Percentiles rank a stretch among this genome's conserved stretches.
Conservation (phyloP, 2,888 invertebrate species). For the Macropis europaea region DNA sequence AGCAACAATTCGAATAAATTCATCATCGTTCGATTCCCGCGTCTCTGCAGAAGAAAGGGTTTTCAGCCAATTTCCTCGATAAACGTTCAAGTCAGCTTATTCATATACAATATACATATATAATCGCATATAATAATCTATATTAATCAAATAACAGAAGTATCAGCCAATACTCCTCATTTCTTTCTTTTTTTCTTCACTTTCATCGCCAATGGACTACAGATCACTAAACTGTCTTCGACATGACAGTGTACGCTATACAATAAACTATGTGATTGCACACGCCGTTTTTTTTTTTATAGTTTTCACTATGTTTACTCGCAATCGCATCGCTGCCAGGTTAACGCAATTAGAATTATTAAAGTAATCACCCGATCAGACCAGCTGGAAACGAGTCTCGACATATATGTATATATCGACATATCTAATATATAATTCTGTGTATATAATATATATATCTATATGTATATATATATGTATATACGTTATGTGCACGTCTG, state of each 20-base stretch:
- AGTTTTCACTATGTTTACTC: constrained; percentile 18
- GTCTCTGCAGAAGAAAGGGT: not conserved
- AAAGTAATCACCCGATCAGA: constrained; percentile 71
- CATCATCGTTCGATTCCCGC: constrained; percentile 1
- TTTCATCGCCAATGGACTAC: constrained; percentile 23
- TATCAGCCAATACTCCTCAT: constrained; percentile 3
- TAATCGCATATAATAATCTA: constrained; percentile 17
- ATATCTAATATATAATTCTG: constrained; percentile 59
- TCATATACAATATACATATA: not conserved
- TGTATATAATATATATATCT: constrained; percentile 52
- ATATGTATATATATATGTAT: constrained; percentile 51
- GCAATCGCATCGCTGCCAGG: constrained; percentile 62
- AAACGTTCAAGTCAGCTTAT: constrained; percentile 1
- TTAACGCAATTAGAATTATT: constrained; percentile 61
- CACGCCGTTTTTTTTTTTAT: constrained; percentile 29
- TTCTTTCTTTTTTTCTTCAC: no score
- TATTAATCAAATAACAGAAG: constrained; percentile 33
- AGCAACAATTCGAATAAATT: constrained; percentile 5
- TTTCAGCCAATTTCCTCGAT: not conserved
- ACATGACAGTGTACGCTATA: constrained; percentile 39
- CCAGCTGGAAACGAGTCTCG: constrained; percentile 76
- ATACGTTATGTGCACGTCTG: constrained; percentile 45
- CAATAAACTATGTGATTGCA: constrained; percentile 55
- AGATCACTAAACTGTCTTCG: constrained; percentile 13
- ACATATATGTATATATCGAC: constrained; percentile 61